phyloP scores from a whole-genome alignment of 2,797 vertebrate species.

The Ptychadena robeensis region DNA sequence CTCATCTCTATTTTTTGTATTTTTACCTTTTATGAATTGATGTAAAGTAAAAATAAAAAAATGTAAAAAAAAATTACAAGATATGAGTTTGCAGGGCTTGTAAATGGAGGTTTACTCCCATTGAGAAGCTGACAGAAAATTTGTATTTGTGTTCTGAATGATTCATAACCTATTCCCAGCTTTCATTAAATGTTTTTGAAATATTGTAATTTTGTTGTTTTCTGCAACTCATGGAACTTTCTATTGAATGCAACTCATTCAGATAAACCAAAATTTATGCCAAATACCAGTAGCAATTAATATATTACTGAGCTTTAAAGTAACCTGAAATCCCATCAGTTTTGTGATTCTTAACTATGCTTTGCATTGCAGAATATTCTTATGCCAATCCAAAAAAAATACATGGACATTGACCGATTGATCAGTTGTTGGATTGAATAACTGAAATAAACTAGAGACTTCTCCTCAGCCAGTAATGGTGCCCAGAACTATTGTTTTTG shows the following conservation, averaged over 20 bases:
- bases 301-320: neutral
- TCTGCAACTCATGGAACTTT: neutral
- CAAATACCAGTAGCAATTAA: neutral
- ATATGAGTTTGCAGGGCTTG: neutral
- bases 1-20: neutral
- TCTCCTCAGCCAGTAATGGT: too few species aligned
- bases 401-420: too few species aligned
- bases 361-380: neutral
- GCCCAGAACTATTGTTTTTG: too few species aligned
- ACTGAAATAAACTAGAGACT: too few species aligned
- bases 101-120: neutral
- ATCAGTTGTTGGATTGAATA: too few species aligned
- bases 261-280: neutral
- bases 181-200: neutral
- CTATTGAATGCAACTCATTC: neutral
- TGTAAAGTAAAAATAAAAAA: neutral
- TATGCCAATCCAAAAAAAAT: neutral
- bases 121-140: neutral
- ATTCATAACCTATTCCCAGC: neutral
- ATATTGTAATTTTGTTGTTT: neutral
- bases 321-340: neutral
- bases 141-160: neutral
- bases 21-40: neutral
- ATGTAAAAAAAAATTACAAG: neutral
- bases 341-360: neutral